These are phyloP conservation scores for Misgurnus mizolepis DNA, from an alignment of 2,113 vertebrate genomes.

Conservation along the genomic window DNA sequence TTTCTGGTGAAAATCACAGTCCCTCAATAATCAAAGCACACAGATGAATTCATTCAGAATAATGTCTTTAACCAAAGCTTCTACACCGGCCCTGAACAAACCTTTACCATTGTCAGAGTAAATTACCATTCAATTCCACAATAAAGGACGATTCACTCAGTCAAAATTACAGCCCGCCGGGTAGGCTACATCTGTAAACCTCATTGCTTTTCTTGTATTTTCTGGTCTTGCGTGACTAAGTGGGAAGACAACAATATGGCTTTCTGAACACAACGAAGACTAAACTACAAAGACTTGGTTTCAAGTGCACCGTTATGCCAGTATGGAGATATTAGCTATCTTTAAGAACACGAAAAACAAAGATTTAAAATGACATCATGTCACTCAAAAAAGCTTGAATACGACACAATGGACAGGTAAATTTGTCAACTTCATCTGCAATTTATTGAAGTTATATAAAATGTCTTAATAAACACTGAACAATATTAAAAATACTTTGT, in stretches of 20 bases:
- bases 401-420: too few species aligned
- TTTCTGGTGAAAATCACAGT: conserved; percentile 33
- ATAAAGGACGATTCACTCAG: neutral
- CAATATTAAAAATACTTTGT: too few species aligned
- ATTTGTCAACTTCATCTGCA: too few species aligned
- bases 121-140: neutral
- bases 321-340: too few species aligned
- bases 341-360: too few species aligned
- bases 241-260: neutral
- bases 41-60: conserved; percentile 30
- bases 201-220: neutral
- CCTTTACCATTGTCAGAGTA: neutral
- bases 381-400: too few species aligned
- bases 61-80: conserved; percentile 37
- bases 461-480: too few species aligned
- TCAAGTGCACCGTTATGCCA: neutral
- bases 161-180: neutral
- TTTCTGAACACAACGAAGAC: neutral
- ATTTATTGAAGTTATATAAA: too few species aligned
- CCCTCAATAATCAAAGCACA: conserved; percentile 1
- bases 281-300: neutral
- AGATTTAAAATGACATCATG: too few species aligned
- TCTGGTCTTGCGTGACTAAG: neutral
- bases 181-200: neutral
- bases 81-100: neutral